Conservation (phyloP, 1,140 invertebrate genomes). For the Anastatus disparis region DNA sequence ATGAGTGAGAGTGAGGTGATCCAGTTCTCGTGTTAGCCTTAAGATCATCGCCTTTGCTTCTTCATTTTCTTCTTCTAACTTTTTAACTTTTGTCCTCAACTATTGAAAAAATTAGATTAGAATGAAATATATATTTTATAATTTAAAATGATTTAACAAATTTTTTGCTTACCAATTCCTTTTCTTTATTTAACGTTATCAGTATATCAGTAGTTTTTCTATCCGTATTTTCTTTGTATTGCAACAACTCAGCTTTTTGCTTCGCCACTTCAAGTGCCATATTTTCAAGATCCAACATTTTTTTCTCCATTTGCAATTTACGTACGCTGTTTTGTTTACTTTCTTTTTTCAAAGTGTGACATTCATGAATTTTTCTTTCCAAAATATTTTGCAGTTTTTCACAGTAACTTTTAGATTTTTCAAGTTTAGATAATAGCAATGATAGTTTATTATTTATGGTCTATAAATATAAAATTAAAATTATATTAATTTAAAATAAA, state of each 20-base stretch:
- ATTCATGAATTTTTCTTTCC: conserved; percentile 55
- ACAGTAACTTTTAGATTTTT: conserved; percentile 52
- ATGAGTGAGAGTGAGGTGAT: conserved; percentile 66
- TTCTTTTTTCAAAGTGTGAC: conserved; percentile 52
- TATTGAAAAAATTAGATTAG: conserved; percentile 39
- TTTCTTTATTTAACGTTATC: conserved; percentile 56
- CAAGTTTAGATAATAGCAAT: conserved; percentile 53
- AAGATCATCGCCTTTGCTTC: conserved; percentile 55
- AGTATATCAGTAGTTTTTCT: conserved; percentile 56
- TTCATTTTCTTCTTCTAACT: conserved; percentile 59
- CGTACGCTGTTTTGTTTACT: conserved; percentile 54
- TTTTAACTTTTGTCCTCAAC: conserved; percentile 57
- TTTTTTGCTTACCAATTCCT: conserved; percentile 52
- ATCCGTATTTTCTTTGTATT: conserved; percentile 58
- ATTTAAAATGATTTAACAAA: conserved; percentile 1
- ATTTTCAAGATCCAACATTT: conserved; percentile 64
- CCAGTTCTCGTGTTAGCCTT: conserved; percentile 60
- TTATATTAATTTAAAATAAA: conserved; percentile 1
- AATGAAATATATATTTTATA: neutral
- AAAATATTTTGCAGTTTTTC: conserved; percentile 56
- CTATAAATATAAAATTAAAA: conserved; percentile 42
- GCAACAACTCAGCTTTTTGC: conserved; percentile 63
- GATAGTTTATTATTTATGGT: conserved; percentile 55
- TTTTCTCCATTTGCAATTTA: conserved; percentile 63
- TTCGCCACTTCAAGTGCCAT: conserved; percentile 66